Conservation (phyloP, 2,888 invertebrate species). For the Torymus aiolomorphi region DNA sequence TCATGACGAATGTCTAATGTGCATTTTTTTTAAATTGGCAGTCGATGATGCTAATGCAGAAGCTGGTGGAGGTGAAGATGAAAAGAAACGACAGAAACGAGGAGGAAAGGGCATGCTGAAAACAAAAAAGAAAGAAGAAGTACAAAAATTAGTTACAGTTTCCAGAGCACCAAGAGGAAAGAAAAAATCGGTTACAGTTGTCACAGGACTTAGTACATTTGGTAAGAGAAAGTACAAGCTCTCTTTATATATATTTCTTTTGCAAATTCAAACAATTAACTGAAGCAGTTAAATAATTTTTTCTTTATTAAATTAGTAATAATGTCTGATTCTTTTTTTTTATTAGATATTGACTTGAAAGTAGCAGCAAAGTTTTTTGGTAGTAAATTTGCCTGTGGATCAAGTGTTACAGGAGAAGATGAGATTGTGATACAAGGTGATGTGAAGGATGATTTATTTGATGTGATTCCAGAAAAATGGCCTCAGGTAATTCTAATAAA, state of each 20-base stretch:
- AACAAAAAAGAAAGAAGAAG: constrained; percentile 95
- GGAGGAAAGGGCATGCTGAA: constrained; percentile 98
- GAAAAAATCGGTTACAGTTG: constrained; percentile 98
- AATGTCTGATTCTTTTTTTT: constrained; percentile 58
- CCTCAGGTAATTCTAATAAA: constrained; percentile 82
- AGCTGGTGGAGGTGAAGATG: constrained; percentile 84
- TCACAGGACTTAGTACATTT: constrained; percentile 95
- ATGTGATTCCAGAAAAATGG: constrained; percentile 99
- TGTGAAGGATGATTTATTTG: constrained; percentile 98
- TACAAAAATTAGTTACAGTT: constrained; percentile 89
- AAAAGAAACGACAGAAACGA: constrained; percentile 96
- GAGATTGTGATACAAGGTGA: constrained; percentile 99
- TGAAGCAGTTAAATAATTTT: constrained; percentile 5
- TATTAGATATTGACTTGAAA: constrained; percentile 95
- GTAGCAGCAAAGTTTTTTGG: constrained; percentile 98
- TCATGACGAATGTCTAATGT: neutral
- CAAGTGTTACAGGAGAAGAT: constrained; percentile 98
- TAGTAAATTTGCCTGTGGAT: constrained; percentile 98
- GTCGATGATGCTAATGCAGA: constrained; percentile 49
- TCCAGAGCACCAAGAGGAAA: constrained; percentile 96
- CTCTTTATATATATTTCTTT: no score
- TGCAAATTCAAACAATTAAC: neutral
- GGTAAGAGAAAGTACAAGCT: constrained; percentile 82
- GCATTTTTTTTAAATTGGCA: neutral
- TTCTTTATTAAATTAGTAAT: constrained; percentile 12